A percentile compares a stretch with the other conserved stretches of the same genome.
These are phyloP conservation scores for Trissolcus basalis DNA, from an alignment of 1,140 invertebrate species.

Conservation along the genomic window DNA sequence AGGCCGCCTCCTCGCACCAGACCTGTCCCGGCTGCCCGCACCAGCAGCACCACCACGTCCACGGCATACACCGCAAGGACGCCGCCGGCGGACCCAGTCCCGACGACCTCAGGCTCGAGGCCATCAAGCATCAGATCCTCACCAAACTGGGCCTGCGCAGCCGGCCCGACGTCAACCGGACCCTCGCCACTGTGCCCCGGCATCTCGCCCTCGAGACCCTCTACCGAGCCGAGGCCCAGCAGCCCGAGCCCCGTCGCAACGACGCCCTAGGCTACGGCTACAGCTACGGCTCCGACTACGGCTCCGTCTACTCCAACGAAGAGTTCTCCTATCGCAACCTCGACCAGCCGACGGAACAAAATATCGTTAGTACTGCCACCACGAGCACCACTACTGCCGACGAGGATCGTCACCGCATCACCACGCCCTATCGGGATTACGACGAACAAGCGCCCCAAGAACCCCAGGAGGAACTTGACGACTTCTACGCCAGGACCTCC, in stretches of 20 bases:
- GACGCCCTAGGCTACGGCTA: conserved; percentile 50
- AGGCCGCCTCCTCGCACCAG: conserved; percentile 63
- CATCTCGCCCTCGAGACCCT: conserved; percentile 84
- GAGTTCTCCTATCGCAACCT: conserved; percentile 69
- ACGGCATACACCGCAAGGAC: conserved; percentile 64
- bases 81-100: conserved; percentile 60
- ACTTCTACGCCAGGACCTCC: conserved; percentile 86
- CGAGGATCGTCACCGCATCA: conserved; percentile 50
- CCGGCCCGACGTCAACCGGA: conserved; percentile 83
- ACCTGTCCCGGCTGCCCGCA: conserved; percentile 73
- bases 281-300: conserved; percentile 47
- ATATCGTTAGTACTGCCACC: conserved; percentile 34
- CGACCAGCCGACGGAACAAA: conserved; percentile 57
- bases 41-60: conserved; percentile 64
- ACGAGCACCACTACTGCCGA: conserved; percentile 51
- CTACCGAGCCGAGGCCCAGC: conserved; percentile 79
- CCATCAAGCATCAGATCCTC: conserved; percentile 86
- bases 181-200: conserved; percentile 78
- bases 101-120: conserved; percentile 82
- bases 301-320: conserved; percentile 65
- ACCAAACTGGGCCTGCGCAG: conserved; percentile 82
- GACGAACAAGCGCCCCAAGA: conserved; percentile 62
- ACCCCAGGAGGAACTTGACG: conserved; percentile 78
- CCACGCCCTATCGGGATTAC: conserved; percentile 64
- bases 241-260: conserved; percentile 50